Evolutionary conservation across 2,888 invertebrate genomes (phyloP), one percentile per base, ranked within the genome.

Genomic region (Lasioglossum vierecki): DNA sequence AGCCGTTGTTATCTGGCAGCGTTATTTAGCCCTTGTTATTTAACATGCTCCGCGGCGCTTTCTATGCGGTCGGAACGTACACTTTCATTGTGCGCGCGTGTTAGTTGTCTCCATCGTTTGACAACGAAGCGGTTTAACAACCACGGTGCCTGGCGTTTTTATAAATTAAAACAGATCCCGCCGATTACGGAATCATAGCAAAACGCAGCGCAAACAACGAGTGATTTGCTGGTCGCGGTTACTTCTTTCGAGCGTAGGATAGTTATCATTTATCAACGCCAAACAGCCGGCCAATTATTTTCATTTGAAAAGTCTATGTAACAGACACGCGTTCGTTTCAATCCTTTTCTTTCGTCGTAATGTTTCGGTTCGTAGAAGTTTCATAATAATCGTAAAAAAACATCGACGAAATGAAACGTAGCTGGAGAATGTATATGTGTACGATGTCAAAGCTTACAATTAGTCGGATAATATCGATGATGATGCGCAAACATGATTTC

Each of bases 1-100:
- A 71, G 74, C 63, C 71, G 82, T 76, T 84, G 84, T 85, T 87
- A 83, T 87, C 85, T 76, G 46, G 60, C 74, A 68, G 80, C 87
- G 77, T 85, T 88, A 87, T 86, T 87, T 84, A 80, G 75, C 63
- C 18, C 60, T 68, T 30, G 60, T 66, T 78, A 83, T 87, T 88
- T 80, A 66, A 81, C 83, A 77, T 77, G 79, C 85, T 46, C 22
- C 63, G 76, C 76, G 73, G 15, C 71, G 35, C 76, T 86, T 84
- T 86, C 63, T 76, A 35, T 35, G 75, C 78, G 53, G 30, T 26
- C 18, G 18, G 39, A 68, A 72, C 57, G 70, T 71, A 80, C 66
- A 76, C 76, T 46, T 44, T 18, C 53, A 79, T 86, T 83, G 79
- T 87, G 44, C 79, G 86, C 76, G 74, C 79, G 74, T 71, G 83